Evolutionary conservation across 2,888 invertebrate genomes (phyloP), one percentile per base, ranked within the genome.

Genomic region (Nomada flava): DNA sequence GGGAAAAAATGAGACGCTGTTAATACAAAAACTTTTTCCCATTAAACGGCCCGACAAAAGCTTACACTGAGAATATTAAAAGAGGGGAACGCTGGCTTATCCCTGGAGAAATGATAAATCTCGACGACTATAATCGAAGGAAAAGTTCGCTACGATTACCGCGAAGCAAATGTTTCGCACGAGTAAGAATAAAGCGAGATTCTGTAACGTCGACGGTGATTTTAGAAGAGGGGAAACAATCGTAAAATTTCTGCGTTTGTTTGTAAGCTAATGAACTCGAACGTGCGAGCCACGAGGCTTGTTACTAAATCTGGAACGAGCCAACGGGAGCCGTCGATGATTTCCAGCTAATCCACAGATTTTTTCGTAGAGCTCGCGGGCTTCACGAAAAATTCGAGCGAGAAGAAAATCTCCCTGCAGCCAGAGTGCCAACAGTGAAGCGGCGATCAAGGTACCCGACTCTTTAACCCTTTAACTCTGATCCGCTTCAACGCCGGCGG

Each of bases 41-140:
- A 52, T 76, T 76, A 77, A 77, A 44, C 50, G 53, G 15, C 9
- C 29, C 52, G 15, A 18, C 23, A 18, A 59, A 18, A 29, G 13
- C 13, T 42, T 23, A 50, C 60, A 26, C 15, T 18, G 52, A 18
- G 65, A 73, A 60, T 77, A 77, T 60, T 67, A 77, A 77, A 74
- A 62, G 53, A 36, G 18, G 18, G 15, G 18, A 50, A 26, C 65
- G 2, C 60, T 2, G 29, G 20, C 60, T 62, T 55, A 67, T 77
- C 74, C 50, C 23, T n/a, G 18, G 11, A 36, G 60, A 18, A 15
- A 52, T 20, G 76, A 72, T 73, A 29, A 77, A 77, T 67, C 73
- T 60, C 26, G 52, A 42, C 2, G 50, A 42, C 18, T 44, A 29
- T 47, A 36, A 60, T 60, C 74, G 50, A 67, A n/a, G 23, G 13